Conservation (phyloP, 2,797 vertebrate species). For the Bradypus variegatus region DNA sequence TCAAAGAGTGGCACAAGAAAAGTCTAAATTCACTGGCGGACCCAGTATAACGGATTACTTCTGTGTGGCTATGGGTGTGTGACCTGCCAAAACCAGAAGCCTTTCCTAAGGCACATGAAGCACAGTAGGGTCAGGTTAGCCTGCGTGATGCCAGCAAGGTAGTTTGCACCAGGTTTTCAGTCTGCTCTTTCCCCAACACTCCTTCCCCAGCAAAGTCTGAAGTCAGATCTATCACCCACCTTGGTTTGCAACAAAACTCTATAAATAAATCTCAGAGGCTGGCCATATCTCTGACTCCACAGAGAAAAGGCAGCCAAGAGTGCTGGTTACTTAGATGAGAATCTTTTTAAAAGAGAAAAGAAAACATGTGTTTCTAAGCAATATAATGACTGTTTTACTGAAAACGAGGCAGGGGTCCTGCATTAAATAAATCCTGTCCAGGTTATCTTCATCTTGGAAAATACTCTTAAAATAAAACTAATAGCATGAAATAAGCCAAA, state of each 20-base stretch:
- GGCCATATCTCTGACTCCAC: background rate
- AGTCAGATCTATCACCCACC: background rate
- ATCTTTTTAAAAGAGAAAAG: constrained; percentile 9
- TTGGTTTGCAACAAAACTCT: background rate
- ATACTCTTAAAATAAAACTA: constrained; percentile 25
- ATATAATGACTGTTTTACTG: constrained; percentile 50
- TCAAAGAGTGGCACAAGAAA: background rate
- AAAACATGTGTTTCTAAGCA: constrained; percentile 44
- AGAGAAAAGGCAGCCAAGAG: background rate
- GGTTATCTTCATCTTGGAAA: constrained; percentile 19
- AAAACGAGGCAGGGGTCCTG: constrained; percentile 35
- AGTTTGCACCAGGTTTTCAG: background rate
- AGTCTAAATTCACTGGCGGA: background rate
- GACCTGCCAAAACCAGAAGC: background rate
- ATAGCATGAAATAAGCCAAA: background rate
- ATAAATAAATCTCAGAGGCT: background rate
- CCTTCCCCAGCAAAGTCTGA: no score
- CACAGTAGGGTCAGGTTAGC: background rate
- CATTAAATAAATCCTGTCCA: constrained; percentile 31
- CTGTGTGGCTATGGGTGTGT: background rate
- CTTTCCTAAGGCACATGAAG: no score
- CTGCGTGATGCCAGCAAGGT: rapidly evolving
- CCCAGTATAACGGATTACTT: background rate
- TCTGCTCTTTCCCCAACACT: no score
- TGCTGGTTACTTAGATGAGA: background rate